phyloP scores from a whole-genome alignment of 1,140 invertebrate genomes.

The Ceratina calcarata region DNA sequence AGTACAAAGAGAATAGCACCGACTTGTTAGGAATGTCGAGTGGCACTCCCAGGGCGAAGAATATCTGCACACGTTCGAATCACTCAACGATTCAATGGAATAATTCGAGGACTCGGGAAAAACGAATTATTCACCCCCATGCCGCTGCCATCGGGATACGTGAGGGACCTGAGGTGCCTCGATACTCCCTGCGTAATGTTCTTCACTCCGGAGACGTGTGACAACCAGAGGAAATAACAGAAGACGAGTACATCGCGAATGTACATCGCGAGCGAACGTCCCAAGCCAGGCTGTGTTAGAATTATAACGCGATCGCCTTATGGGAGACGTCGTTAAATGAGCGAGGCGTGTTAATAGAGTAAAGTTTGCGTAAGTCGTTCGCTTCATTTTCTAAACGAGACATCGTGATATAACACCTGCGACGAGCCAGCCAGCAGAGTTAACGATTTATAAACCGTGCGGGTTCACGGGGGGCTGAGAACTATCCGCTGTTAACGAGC shows the following conservation, averaged over 20 bases:
- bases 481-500: slow-evolving; percentile 31
- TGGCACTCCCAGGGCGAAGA: slow-evolving; percentile 76
- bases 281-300: not conserved
- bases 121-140: slow-evolving; percentile 67
- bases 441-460: slow-evolving; percentile 17
- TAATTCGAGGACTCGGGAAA: not conserved
- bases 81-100: too few species aligned
- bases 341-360: not conserved
- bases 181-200: slow-evolving; percentile 67
- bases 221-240: slow-evolving; percentile 40
- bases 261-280: not conserved
- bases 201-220: slow-evolving; percentile 59
- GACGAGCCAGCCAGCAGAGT: not conserved
- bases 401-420: not conserved
- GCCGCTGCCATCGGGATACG: slow-evolving; percentile 71
- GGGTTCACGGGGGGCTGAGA: slow-evolving; percentile 41
- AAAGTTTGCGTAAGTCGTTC: not conserved
- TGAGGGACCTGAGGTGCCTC: slow-evolving; percentile 73
- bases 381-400: not conserved
- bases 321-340: not conserved
- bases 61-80: slow-evolving; percentile 66
- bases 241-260: slow-evolving; percentile 13
- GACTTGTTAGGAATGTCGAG: slow-evolving; percentile 75
- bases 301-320: not conserved
- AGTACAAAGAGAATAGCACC: slow-evolving; percentile 75